These are phyloP conservation scores for Sphaerophoria taeniata DNA, from an alignment of 2,888 invertebrate genomes.

Conservation along the genomic window DNA sequence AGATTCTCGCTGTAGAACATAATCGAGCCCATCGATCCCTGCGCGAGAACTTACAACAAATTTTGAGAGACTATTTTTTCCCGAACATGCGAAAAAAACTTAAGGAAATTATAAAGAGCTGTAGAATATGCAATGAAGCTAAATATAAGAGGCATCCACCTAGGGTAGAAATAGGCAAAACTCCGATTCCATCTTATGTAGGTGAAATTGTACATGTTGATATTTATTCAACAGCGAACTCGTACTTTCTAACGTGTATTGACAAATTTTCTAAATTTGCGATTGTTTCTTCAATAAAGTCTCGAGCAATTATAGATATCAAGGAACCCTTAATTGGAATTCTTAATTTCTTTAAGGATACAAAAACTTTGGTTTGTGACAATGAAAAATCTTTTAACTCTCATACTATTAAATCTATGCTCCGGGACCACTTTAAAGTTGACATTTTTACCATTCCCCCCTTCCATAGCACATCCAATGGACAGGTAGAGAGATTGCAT, in stretches of 20 bases:
- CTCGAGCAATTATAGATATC: conserved; percentile 1
- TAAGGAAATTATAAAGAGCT: too few species aligned
- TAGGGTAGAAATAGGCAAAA: conserved; percentile 1
- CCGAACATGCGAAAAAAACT: too few species aligned
- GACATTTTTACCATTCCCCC: conserved; percentile 27
- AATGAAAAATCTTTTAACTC: conserved; percentile 29
- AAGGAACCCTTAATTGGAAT: conserved; percentile 10
- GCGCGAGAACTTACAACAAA: too few species aligned
- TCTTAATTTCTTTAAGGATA: conserved; percentile 26
- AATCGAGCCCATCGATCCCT: too few species aligned
- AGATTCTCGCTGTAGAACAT: too few species aligned
- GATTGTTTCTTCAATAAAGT: conserved; percentile 20
- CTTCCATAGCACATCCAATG: conserved; percentile 38
- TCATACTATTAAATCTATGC: conserved; percentile 24
- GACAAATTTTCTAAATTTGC: too few species aligned
- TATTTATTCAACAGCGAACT: conserved; percentile 31
- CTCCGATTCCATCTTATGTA: conserved; percentile 24
- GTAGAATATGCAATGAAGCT: conserved; percentile 5
- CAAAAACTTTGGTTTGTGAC: conserved; percentile 35
- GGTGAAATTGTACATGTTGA: conserved; percentile 31
- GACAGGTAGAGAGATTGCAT: too few species aligned
- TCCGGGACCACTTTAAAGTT: conserved; percentile 31
- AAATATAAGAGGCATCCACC: conserved; percentile 11
- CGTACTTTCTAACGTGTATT: conserved; percentile 5
- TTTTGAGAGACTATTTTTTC: too few species aligned